phyloP scores from a whole-genome alignment of 2,113 vertebrate genomes.

The Pluvianellus socialis region DNA sequence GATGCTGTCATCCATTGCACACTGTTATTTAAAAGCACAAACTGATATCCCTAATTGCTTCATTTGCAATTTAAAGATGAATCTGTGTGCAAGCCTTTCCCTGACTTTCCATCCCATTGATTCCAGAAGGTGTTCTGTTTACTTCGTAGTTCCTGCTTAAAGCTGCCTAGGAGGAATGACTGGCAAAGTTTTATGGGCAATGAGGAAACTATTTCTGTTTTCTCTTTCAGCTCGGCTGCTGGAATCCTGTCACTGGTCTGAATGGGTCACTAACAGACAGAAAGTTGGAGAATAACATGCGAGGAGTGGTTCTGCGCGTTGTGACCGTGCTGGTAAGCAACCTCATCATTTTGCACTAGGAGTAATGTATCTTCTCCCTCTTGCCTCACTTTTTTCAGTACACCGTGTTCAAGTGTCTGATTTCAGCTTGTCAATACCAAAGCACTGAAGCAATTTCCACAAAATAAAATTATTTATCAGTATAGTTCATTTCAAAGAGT shows the following conservation, averaged over 20 bases:
- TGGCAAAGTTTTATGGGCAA: neutral
- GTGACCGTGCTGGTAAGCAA: constrained; percentile 93
- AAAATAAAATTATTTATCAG: constrained; percentile 73
- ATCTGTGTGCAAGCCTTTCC: neutral
- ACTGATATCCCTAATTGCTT: neutral
- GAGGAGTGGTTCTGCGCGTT: constrained; percentile 93
- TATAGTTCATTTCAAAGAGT: constrained; percentile 63
- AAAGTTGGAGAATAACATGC: constrained; percentile 98
- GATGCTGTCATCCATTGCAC: neutral
- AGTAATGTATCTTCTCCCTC: constrained; percentile 34
- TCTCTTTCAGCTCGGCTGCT: constrained; percentile 90
- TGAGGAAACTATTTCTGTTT: neutral
- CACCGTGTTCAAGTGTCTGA: neutral
- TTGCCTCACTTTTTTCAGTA: constrained; percentile 58
- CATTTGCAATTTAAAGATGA: constrained; percentile 11
- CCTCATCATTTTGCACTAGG: neutral
- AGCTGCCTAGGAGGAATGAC: neutral
- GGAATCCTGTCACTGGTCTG: constrained; percentile 93
- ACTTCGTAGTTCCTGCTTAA: neutral
- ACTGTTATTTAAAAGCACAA: constrained; percentile 1
- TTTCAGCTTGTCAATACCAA: constrained; percentile 37
- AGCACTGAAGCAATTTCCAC: constrained; percentile 67
- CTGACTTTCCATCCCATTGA: neutral
- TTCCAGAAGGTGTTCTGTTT: neutral
- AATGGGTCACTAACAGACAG: constrained; percentile 96